Percentiles rank a stretch among this genome's conserved stretches.
These are phyloP conservation scores for Micrastur ruficollis DNA, from an alignment of 2,797 vertebrate genomes.

Conservation along the genomic window DNA sequence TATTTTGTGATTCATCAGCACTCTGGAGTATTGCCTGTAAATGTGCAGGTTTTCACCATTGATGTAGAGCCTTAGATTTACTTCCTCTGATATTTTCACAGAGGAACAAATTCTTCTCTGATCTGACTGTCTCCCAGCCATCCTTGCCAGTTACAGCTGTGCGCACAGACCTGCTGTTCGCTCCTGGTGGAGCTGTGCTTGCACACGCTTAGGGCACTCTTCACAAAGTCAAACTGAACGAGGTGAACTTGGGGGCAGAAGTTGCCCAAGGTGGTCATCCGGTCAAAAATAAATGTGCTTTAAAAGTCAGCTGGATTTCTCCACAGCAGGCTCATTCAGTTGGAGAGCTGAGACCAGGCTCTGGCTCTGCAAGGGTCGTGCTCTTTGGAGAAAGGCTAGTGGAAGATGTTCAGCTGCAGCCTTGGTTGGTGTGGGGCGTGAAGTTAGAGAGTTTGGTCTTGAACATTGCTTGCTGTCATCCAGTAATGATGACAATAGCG, in stretches of 20 bases:
- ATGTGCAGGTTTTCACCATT: background rate
- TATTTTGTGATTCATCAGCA: background rate
- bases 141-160: background rate
- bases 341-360: background rate
- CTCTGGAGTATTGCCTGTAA: constrained; percentile 12
- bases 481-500: background rate
- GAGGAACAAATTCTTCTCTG: background rate
- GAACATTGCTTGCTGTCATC: background rate
- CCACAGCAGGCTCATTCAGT: background rate
- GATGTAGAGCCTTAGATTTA: background rate
- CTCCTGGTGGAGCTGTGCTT: background rate
- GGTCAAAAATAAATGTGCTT: background rate
- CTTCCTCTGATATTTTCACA: background rate
- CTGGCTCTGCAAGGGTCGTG: background rate
- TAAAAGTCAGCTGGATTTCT: background rate
- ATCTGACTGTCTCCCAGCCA: background rate
- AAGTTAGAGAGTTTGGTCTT: background rate
- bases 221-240: background rate
- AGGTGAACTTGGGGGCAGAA: background rate
- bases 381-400: background rate
- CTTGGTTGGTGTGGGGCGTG: background rate
- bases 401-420: background rate
- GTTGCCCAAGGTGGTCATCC: background rate
- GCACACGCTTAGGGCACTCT: background rate
- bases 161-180: background rate